phyloP scores from a whole-genome alignment of 2,888 invertebrate species.

The Drosophila conformis region DNA sequence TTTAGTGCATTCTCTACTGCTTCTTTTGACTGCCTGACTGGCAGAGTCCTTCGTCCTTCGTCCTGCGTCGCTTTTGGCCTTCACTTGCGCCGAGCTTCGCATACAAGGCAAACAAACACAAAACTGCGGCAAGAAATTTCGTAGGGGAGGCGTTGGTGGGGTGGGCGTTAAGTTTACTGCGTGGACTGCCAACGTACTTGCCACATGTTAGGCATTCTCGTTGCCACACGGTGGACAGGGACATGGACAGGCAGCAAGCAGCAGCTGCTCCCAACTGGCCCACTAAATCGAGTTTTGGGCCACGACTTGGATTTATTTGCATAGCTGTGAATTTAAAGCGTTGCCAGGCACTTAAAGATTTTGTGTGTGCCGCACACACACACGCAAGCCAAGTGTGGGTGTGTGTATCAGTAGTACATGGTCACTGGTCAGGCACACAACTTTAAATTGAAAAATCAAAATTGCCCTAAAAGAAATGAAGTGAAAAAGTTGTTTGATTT shows the following conservation, averaged over 20 bases:
- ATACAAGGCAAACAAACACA: slow-evolving; percentile 61
- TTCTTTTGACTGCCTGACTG: slow-evolving; percentile 41
- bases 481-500: not conserved
- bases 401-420: slow-evolving; percentile 17
- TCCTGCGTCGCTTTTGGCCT: slow-evolving; percentile 36
- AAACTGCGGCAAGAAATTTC: slow-evolving; percentile 27
- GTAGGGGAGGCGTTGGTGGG: slow-evolving; percentile 15
- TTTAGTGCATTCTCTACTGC: slow-evolving; percentile 66
- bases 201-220: slow-evolving; percentile 53
- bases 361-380: not conserved
- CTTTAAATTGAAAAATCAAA: not conserved
- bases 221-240: not conserved
- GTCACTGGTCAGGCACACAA: slow-evolving; percentile 26
- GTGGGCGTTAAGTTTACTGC: slow-evolving; percentile 14
- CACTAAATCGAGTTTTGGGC: slow-evolving; percentile 70
- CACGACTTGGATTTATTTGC: slow-evolving; percentile 70
- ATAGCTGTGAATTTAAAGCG: slow-evolving; percentile 53
- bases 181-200: slow-evolving; percentile 54
- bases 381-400: not conserved
- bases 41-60: not conserved
- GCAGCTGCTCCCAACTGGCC: slow-evolving; percentile 27
- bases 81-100: slow-evolving; percentile 22
- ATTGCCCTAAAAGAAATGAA: not conserved
- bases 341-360: slow-evolving; percentile 29
- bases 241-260: slow-evolving; percentile 14